These are phyloP conservation scores for Lucifuga dentata DNA, from an alignment of 2,113 vertebrate genomes.

Conservation along the genomic window DNA sequence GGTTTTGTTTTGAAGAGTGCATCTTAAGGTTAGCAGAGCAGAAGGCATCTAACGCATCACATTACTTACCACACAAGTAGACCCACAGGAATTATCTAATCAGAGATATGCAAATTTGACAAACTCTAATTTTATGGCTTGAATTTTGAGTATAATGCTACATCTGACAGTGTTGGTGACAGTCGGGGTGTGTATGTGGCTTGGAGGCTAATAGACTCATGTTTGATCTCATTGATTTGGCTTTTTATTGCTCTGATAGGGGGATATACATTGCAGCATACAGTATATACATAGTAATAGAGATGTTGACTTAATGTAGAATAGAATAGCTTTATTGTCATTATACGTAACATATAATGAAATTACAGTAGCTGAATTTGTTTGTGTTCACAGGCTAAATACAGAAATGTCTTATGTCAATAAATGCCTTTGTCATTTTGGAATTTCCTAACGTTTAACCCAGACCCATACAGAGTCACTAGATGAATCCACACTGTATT, in stretches of 20 bases:
- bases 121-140: constrained; percentile 45
- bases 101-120: constrained; percentile 61
- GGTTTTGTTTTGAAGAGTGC: constrained; percentile 10
- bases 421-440: no score
- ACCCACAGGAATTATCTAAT: constrained; percentile 58
- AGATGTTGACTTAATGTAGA: no score
- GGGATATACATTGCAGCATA: constrained; percentile 21
- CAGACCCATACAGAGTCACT: constrained; percentile 25
- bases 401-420: no score
- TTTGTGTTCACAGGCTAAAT: no score
- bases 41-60: constrained; percentile 43
- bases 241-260: constrained; percentile 27
- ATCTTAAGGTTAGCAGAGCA: constrained; percentile 52
- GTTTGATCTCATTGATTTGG: constrained; percentile 61
- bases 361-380: no score
- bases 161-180: constrained; percentile 36
- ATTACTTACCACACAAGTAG: constrained; percentile 59
- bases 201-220: constrained; percentile 15
- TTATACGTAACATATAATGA: no score
- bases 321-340: no score
- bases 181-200: constrained; percentile 31
- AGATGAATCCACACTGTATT: constrained; percentile 10
- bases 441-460: constrained; percentile 40
- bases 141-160: constrained; percentile 17
- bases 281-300: no score